phyloP scores from a whole-genome alignment of 2,888 invertebrate genomes.

The Phengaris alcon region DNA sequence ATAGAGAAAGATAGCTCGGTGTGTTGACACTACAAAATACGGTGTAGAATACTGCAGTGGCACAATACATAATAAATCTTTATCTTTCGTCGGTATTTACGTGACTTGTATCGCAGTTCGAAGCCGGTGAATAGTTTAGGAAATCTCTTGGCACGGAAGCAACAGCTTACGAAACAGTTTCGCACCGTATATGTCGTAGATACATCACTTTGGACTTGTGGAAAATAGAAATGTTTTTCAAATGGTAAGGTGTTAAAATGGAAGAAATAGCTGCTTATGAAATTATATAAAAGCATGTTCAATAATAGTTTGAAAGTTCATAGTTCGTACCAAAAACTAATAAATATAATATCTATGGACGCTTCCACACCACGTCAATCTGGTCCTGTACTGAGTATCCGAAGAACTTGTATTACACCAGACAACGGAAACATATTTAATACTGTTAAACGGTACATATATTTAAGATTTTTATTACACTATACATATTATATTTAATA shows the following conservation, averaged over 20 bases:
- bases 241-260: background rate
- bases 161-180: constrained; percentile 23
- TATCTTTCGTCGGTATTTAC: constrained; percentile 26
- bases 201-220: constrained; percentile 5
- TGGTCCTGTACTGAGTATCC: too few relatives aligned
- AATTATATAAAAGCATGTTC: background rate
- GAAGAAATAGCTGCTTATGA: background rate
- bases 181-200: background rate
- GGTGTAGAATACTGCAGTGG: background rate
- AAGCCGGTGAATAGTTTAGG: background rate
- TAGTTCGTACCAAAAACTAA: too few relatives aligned
- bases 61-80: constrained; percentile 23
- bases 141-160: constrained; percentile 25
- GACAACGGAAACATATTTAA: too few relatives aligned
- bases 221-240: constrained; percentile 1
- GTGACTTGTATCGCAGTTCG: constrained; percentile 25
- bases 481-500: too few relatives aligned
- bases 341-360: too few relatives aligned
- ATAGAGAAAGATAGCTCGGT: background rate
- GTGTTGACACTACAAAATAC: background rate
- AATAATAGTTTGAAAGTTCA: too few relatives aligned
- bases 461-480: too few relatives aligned
- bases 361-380: too few relatives aligned
- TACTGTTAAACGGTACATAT: too few relatives aligned
- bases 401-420: too few relatives aligned